Base-by-base conservation (phyloP, 2,113 vertebrate species). In the Eurystomus gularis region DNA sequence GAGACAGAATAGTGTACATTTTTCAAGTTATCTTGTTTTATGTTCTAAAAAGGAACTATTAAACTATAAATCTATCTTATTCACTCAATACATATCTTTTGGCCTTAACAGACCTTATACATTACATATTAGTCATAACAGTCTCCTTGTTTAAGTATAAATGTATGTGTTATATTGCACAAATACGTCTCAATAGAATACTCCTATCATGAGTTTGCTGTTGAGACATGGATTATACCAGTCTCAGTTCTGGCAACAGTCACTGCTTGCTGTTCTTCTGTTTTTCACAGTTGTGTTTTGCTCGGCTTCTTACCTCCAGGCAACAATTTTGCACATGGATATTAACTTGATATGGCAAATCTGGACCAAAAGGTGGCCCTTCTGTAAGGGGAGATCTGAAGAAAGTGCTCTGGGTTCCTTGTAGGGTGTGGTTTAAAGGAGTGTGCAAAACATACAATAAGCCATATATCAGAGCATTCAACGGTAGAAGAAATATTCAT, bases 31-130 rank as follows among this genome's bases (percentile, higher is more conserved):
- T 66, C 60, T 86, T 3, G 0, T n/a, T 64, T 14, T n/a, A 55
- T 28, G 16, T 68, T 52, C 39, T 91, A 39, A 82, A 75, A 87
- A 89, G 13, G 29, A 76, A 64, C 49, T 57, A 46, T 40, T 82
- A 90, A 92, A 62, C 44, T 65, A 65, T 60, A 87, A 85, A 76
- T 87, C 70, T 68, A 69, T 23, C 19, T 82, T 85, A 87, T 75
- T 84, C 15, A 0, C 10, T 87, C 61, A 82, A 19, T 54, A 46
- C 13, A 20, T 80, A 85, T 37, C 20, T 82, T 57, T 51, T 76
- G 28, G 61, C n/a, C 31, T 73, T 79, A 84, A 82, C 60, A 60
- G 40, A 65, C 33, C 3, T 4, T 52, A 55, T 26, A 35, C 12
- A 42, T 86, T 72, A 76, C 9, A 7, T 16, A 49, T 54, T 46